Conservation (phyloP, 2,113 vertebrate species). For the Lates calcarifer region DNA sequence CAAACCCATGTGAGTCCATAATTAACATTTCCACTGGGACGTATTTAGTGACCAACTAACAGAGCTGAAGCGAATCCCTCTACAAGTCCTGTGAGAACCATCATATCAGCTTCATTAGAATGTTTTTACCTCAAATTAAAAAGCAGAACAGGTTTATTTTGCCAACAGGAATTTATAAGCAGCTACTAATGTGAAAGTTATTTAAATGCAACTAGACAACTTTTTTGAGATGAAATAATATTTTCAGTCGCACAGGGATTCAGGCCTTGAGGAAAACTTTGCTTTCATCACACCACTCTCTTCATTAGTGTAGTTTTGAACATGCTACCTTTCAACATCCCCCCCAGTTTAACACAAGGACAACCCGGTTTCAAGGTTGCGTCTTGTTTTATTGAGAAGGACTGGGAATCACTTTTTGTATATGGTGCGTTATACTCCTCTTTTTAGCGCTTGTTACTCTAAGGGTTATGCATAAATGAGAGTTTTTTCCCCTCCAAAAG, state of each 20-base stretch:
- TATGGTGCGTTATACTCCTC: background rate
- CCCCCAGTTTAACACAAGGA: constrained; percentile 36
- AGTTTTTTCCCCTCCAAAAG: background rate
- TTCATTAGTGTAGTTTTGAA: constrained; percentile 53
- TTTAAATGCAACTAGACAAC: constrained; percentile 42
- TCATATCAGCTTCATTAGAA: constrained; percentile 46
- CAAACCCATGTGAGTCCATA: constrained; percentile 28
- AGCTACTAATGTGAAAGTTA: constrained; percentile 32
- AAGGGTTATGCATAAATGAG: constrained; percentile 32
- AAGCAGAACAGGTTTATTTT: constrained; percentile 39
- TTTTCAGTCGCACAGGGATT: constrained; percentile 20
- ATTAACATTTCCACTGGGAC: constrained; percentile 61
- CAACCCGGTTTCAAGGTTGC: constrained; percentile 35
- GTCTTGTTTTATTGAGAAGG: constrained; percentile 30
- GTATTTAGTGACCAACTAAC: constrained; percentile 64
- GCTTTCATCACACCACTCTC: constrained; percentile 49
- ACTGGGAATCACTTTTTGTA: constrained; percentile 26
- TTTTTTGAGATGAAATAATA: constrained; percentile 36
- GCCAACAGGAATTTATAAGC: constrained; percentile 46
- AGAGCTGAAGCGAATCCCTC: constrained; percentile 47
- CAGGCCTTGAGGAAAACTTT: constrained; percentile 50
- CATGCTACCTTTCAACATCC: constrained; percentile 29
- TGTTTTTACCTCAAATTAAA: constrained; percentile 55
- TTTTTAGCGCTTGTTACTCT: constrained; percentile 15
- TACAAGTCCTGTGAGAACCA: constrained; percentile 37